Evolutionary conservation across 2,797 vertebrate genomes (phyloP).

Genomic region (Pangasius sanitwongsei): DNA sequence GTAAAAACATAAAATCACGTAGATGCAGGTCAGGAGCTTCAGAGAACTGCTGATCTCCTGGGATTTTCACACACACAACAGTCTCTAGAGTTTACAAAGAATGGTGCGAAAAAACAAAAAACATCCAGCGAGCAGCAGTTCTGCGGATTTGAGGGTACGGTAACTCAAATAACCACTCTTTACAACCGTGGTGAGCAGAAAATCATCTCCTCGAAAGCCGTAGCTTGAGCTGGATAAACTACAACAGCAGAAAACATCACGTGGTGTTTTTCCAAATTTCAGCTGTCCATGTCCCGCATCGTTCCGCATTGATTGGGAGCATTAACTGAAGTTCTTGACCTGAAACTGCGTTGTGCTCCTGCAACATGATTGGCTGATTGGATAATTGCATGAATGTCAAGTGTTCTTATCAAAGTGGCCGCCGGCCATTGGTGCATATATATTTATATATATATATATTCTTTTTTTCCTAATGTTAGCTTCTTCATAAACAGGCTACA

Average conservation of each 20-base stretch:
- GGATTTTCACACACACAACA: neutral
- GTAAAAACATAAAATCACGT: neutral
- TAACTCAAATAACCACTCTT: neutral
- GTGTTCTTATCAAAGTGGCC: neutral
- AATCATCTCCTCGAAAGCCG: neutral
- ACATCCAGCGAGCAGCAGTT: neutral
- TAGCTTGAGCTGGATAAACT: neutral
- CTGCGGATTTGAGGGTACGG: neutral
- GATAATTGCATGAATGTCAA: neutral
- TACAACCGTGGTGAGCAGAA: neutral
- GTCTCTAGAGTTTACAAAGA: neutral
- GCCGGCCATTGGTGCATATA: constrained; percentile 15
- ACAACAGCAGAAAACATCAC: neutral
- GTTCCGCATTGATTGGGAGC: no score
- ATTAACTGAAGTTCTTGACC: neutral
- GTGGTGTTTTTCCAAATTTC: neutral
- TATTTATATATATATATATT: neutral
- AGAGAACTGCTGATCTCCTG: neutral
- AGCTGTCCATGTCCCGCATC: neutral
- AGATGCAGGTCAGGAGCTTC: neutral
- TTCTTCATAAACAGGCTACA: no score
- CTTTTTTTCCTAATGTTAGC: no score
- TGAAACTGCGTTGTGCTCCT: neutral
- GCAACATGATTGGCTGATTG: neutral
- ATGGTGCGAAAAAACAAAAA: neutral